Evolutionary conservation across 2,113 vertebrate genomes (phyloP).

Genomic region (Chlamydotis undulata): DNA sequence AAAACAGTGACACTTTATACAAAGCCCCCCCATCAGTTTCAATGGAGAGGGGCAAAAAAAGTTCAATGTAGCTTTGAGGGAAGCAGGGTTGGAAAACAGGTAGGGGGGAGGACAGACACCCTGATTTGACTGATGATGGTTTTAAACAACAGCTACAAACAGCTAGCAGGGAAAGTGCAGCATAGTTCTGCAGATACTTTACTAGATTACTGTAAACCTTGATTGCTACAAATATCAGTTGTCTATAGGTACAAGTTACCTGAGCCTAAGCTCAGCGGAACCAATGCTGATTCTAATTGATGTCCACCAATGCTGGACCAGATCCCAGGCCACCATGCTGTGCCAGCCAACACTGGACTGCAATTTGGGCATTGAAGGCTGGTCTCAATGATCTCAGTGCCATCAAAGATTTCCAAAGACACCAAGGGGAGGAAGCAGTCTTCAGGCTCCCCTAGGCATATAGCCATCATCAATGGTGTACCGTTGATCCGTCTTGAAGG

Average conservation of each 20-base stretch:
- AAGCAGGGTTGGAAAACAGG: not conserved
- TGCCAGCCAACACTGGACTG: not conserved
- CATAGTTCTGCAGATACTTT: constrained; percentile 18
- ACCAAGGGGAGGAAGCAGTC: not conserved
- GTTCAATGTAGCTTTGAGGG: not conserved
- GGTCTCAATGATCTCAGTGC: not conserved
- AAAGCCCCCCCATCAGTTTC: constrained; percentile 16
- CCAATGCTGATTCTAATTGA: not conserved
- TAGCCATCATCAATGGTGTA: not conserved
- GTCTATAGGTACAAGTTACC: not conserved
- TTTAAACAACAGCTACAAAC: constrained; percentile 20
- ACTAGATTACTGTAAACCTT: constrained; percentile 43
- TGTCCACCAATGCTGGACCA: not conserved
- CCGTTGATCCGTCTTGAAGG: not conserved
- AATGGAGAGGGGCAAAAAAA: not conserved
- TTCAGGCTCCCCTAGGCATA: not conserved
- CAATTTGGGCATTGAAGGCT: not conserved
- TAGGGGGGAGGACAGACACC: not conserved
- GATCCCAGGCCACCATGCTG: not conserved
- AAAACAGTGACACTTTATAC: constrained; percentile 62
- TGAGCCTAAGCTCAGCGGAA: not conserved
- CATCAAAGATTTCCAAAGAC: not conserved
- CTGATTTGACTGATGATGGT: constrained; percentile 30
- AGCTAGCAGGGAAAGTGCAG: constrained; percentile 27
- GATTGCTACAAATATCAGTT: not conserved